phyloP scores from a whole-genome alignment of 92 coral and sea anemone species.

The Diadumene lineata region DNA sequence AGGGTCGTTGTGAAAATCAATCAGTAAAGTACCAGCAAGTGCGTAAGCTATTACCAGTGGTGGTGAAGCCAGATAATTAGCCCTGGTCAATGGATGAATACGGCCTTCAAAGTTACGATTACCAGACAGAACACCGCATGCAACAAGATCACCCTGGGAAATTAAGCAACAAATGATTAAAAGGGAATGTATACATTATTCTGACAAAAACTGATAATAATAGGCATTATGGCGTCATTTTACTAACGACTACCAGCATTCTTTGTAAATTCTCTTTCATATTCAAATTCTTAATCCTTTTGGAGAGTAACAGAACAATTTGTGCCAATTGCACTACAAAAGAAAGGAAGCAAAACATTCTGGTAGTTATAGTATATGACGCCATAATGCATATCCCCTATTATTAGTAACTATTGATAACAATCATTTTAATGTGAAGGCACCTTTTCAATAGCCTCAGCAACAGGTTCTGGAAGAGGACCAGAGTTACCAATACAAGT shows the following conservation, averaged over 20 bases:
- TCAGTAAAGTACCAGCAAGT: constrained; percentile 84
- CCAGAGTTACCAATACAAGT: constrained; percentile 98
- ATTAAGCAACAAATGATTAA: background rate
- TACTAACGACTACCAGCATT: no score
- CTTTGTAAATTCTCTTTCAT: no score
- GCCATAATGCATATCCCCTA: no score
- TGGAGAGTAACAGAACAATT: no score
- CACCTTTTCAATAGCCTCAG: constrained; percentile 96
- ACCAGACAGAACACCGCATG: constrained; percentile 93
- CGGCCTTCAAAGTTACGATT: constrained; percentile 99
- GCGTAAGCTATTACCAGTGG: constrained; percentile 97
- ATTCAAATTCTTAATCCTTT: no score
- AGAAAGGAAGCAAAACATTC: no score
- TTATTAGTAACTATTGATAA: no score
- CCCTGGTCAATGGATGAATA: constrained; percentile 95
- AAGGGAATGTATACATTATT: no score
- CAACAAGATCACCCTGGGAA: constrained; percentile 90
- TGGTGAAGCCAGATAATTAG: constrained; percentile 98
- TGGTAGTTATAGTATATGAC: no score
- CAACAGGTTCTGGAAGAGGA: constrained; percentile 89
- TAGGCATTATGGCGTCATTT: no score
- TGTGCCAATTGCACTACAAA: no score
- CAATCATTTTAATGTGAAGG: background rate
- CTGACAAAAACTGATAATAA: no score
- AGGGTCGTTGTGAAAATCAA: constrained; percentile 95